Conservation (phyloP, 2,113 vertebrate species). For the Cebidichthys violaceus region DNA sequence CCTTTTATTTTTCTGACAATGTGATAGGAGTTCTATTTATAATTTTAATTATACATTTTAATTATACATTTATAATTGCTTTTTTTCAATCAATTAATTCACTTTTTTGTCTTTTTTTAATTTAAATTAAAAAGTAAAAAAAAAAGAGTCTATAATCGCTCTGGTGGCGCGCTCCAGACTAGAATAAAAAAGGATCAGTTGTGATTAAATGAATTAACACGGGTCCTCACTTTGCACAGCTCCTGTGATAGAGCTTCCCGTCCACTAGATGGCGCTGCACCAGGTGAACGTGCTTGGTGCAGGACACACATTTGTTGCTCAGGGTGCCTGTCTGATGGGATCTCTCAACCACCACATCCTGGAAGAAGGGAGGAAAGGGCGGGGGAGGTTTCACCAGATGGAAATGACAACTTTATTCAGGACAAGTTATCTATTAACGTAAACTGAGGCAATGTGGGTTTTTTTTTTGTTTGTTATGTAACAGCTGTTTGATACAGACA, state of each 20-base stretch:
- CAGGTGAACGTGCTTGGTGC: slow-evolving; percentile 90
- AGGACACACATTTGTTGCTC: slow-evolving; percentile 89
- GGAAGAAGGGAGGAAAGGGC: neutral
- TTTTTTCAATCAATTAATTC: neutral
- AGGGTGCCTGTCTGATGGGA: slow-evolving; percentile 63
- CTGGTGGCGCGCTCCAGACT: neutral
- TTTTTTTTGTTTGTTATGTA: neutral
- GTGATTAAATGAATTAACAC: neutral
- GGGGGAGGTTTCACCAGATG: neutral
- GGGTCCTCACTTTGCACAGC: slow-evolving; percentile 91
- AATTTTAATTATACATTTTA: neutral
- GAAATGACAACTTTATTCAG: neutral
- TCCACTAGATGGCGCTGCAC: slow-evolving; percentile 93
- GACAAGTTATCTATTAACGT: neutral
- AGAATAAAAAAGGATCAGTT: neutral
- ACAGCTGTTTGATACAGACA: neutral
- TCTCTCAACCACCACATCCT: slow-evolving; percentile 64
- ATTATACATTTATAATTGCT: neutral
- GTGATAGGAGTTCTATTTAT: neutral
- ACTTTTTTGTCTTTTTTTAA: neutral
- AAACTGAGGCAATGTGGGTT: neutral
- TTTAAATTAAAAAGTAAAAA: neutral
- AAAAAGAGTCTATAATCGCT: neutral
- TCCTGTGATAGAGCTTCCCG: slow-evolving; percentile 94
- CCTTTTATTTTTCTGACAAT: neutral